phyloP scores from a whole-genome alignment of 2,113 vertebrate genomes.

The Zingel zingel region DNA sequence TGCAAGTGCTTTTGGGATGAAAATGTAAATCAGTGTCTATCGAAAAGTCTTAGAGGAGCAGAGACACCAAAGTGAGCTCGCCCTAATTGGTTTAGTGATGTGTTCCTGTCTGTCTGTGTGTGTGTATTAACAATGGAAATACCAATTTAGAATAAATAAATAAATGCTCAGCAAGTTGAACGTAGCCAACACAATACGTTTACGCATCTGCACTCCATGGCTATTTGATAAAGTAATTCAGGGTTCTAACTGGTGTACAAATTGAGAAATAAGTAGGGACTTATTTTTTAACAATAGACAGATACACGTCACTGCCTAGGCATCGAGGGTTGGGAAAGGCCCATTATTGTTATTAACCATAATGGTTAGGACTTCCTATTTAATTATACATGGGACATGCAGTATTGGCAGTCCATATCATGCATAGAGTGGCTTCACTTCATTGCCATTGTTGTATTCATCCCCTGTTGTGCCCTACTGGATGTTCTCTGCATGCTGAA shows the following conservation, averaged over 20 bases:
- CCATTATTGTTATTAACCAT: neutral
- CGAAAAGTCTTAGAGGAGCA: slow-evolving; percentile 15
- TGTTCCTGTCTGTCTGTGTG: neutral
- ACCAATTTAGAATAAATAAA: slow-evolving; percentile 3
- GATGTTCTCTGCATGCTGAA: neutral
- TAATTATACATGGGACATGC: neutral
- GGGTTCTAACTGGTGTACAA: neutral
- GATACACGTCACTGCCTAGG: neutral
- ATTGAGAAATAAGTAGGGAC: neutral
- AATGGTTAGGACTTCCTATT: neutral
- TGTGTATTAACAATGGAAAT: neutral
- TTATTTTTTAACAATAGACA: neutral
- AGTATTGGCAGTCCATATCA: neutral
- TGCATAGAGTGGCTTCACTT: neutral
- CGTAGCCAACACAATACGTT: neutral
- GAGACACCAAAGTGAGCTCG: slow-evolving; percentile 6
- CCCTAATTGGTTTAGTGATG: slow-evolving; percentile 32
- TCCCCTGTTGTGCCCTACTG: neutral
- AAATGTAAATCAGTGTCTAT: slow-evolving; percentile 35
- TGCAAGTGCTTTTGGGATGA: slow-evolving; percentile 7
- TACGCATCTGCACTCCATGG: neutral
- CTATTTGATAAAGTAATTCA: slow-evolving; percentile 15
- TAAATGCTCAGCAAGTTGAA: neutral
- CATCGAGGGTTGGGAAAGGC: neutral
- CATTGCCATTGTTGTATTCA: neutral